Evolutionary conservation across 2,888 invertebrate species (phyloP), one percentile per base, ranked within the genome.

Genomic region (Amphipoea oculea): DNA sequence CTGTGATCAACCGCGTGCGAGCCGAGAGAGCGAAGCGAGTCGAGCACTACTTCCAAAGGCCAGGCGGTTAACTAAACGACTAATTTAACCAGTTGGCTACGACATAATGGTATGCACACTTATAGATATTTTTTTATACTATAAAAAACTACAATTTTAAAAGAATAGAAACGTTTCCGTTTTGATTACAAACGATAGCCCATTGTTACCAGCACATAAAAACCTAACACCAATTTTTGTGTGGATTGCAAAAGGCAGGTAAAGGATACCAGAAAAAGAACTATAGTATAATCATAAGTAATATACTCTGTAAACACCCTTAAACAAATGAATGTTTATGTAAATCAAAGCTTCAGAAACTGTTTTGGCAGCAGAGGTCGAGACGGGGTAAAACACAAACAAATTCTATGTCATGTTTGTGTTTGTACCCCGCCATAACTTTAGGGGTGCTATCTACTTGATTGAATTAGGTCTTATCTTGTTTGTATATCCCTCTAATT

Each of bases 381-480:
- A 23, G 23, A 11, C 2, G 7, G 1, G 14, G 17, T n/a, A 29
- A 57, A 79, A 81, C 68, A 78, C 83, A 45, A 78, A 68, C 84
- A 84, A 79, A 23, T 68, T 78, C 60, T 23, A 3, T 17, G 29
- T 62, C 12, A 54, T 62, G 62, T 78, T 78, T 62, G 45, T 62
- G 42, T 83, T 62, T 67, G 12, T 51, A 60, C 51, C 17, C 7
- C 62, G 40, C 2, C 66, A 79, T 81, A 84, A 63, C 62, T 83
- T 68, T 20, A 57, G 60, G 40, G 51, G 68, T 63, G 9, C 36
- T 80, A 40, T 83, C 79, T 83, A 40, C 67, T 83, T 68, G 54
- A 84, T 81, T 84, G 68, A 84, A 84, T 78, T 68, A 63, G 14
- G 57, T 79, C 4, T 14, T 29, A 83, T 63, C 67, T 84, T 78